Base-by-base conservation (phyloP, 1,140 invertebrate genomes). In the Chrysomallon squamiferum region DNA sequence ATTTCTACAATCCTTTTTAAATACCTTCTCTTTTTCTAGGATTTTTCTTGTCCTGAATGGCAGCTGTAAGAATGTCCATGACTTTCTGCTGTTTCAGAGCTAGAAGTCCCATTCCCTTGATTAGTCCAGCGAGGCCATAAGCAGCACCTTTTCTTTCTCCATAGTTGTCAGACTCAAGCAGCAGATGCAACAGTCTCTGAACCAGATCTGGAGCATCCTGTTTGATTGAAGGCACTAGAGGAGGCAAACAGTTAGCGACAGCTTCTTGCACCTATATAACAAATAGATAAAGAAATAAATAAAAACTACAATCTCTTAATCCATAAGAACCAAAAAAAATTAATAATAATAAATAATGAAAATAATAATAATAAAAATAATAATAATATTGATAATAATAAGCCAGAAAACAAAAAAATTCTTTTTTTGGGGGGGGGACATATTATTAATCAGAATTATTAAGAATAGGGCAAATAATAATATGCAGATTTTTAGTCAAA, bases 31-130 rank as follows among this genome's bases (percentile, higher is more conserved):
- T 86, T 69, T 94, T 92, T 74, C 92, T 91, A 70, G 94, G 94
- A 81, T 97, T 97, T 80, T 98, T 97, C 80, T 98, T 98, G 83
- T 98, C 94, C 83, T 98, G 95, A 76, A 99, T 95, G 65, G 95
- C 95, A 58, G 92, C 92, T 0, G 95, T 97, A 30, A 99, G 86
- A 62, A 92, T 95, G 0, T 91, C 92, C 94, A 98, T 98, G 27
- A 99, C 96, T 76, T 98, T 94, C 41, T 96, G 87, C 79, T 99
- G 95, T 81, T 98, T 99, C 13, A 99, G 84, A 0, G 94, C 93
- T 5, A 98, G 86, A 76, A 99, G 98, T 45, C 97, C 97, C 80
- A 99, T 91, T 1, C 98, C 97, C 85, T 98, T 97, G 3, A 98
- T 93, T 20, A 91, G 77, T 2, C 85, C 86, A n/a, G 85, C 85